These are phyloP conservation scores for Gymnocheta viridis DNA, from an alignment of 2,888 invertebrate genomes.

Conservation along the genomic window DNA sequence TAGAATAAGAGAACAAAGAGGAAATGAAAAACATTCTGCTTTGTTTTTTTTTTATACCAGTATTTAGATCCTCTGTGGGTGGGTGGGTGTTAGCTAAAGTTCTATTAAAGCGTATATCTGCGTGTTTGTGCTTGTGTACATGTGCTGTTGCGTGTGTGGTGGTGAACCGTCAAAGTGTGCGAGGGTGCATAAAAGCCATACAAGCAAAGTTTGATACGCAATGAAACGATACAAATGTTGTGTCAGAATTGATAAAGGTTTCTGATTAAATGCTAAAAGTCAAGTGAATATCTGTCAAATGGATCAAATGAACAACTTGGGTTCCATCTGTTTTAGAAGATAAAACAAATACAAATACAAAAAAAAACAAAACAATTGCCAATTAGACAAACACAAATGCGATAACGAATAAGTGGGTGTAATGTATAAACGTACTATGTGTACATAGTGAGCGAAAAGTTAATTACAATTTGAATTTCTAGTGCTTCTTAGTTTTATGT, in stretches of 20 bases:
- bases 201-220: slow-evolving; percentile 31
- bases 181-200: slow-evolving; percentile 33
- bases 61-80: background rate
- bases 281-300: slow-evolving; percentile 10
- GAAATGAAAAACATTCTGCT: background rate
- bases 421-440: background rate
- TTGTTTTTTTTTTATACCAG: background rate
- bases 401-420: background rate
- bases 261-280: background rate
- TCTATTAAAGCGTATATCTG: background rate
- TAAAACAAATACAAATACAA: background rate
- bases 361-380: background rate
- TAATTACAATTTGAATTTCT: slow-evolving; percentile 23
- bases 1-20: background rate
- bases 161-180: background rate
- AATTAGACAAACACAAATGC: slow-evolving; percentile 34
- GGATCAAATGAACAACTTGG: background rate
- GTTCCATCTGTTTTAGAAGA: background rate
- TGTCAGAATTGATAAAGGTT: background rate
- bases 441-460: background rate
- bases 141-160: background rate
- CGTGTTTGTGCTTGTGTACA: background rate
- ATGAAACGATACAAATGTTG: slow-evolving; percentile 10
- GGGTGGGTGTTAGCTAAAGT: background rate
- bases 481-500: slow-evolving; percentile 28